Evolutionary conservation across 2,113 vertebrate species (phyloP).

Genomic region (Zingel zingel): DNA sequence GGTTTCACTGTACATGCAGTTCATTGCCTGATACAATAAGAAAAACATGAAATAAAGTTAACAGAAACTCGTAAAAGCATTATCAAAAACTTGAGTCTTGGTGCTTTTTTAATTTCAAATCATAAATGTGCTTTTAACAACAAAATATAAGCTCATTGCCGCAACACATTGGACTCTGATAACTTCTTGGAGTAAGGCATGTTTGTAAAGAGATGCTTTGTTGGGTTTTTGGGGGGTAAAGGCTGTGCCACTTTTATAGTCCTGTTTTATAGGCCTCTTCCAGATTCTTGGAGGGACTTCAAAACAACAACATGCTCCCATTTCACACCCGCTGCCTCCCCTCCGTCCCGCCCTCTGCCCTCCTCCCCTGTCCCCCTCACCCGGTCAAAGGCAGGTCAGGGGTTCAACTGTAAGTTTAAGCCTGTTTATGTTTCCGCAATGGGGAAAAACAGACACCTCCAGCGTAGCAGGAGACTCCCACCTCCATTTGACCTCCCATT

Average conservation of each 20-base stretch:
- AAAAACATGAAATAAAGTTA: neutral
- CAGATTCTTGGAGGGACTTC: slow-evolving; percentile 86
- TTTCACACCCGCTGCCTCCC: slow-evolving; percentile 78
- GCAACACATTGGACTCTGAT: neutral
- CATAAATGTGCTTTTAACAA: neutral
- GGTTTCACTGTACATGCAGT: neutral
- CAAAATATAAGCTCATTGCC: slow-evolving; percentile 2
- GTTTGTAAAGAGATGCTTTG: slow-evolving; percentile 33
- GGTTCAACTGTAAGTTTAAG: slow-evolving; percentile 90
- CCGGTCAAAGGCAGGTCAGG: slow-evolving; percentile 87
- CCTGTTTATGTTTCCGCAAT: slow-evolving; percentile 78
- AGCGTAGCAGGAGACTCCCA: slow-evolving; percentile 72
- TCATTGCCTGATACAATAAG: neutral
- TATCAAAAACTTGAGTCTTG: neutral
- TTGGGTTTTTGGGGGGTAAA: slow-evolving; percentile 39
- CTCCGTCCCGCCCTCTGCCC: slow-evolving; percentile 74
- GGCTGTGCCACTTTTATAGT: slow-evolving; percentile 81
- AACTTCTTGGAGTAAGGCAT: neutral
- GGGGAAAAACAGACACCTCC: slow-evolving; percentile 78
- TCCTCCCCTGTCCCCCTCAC: slow-evolving; percentile 65
- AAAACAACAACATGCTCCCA: slow-evolving; percentile 84
- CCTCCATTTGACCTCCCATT: slow-evolving; percentile 77
- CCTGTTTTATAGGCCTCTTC: slow-evolving; percentile 85
- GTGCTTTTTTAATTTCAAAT: neutral
- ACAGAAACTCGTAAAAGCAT: slow-evolving; percentile 2